A percentile compares a stretch with the other conserved stretches of the same genome.
phyloP scores from a whole-genome alignment of 1,140 invertebrate genomes.

The Caenorhabditis elegans region DNA sequence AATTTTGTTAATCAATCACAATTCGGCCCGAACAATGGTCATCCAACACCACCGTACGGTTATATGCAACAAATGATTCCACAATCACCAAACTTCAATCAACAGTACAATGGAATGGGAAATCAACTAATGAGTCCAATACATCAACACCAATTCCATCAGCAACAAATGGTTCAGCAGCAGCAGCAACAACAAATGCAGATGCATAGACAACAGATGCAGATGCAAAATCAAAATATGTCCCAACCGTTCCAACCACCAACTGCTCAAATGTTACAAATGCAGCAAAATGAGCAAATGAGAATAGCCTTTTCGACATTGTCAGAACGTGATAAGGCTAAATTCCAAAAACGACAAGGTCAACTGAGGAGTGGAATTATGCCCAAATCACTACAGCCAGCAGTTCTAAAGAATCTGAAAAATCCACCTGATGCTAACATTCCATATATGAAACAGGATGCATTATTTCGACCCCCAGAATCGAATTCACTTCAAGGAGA shows the following conservation, averaged over 20 bases:
- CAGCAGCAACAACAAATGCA: neutral
- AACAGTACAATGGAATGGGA: neutral
- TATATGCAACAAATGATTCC: neutral
- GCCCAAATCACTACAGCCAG: neutral
- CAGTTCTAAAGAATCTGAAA: neutral
- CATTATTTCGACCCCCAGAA: neutral
- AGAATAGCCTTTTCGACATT: neutral
- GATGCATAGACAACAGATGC: neutral
- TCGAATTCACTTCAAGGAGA: neutral
- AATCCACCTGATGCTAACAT: constrained; percentile 5
- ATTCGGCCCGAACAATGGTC: neutral
- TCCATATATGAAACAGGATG: neutral
- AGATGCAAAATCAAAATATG: neutral
- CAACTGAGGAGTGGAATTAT: neutral
- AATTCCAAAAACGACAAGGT: neutral
- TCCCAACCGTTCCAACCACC: neutral
- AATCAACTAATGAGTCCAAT: constrained; percentile 19
- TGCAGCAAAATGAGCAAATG: neutral
- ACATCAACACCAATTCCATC: neutral
- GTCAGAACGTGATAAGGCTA: neutral
- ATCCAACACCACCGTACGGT: neutral
- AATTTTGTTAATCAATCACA: constrained; percentile 7
- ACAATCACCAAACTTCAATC: constrained; percentile 1
- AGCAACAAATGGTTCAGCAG: neutral
- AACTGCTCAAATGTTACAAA: neutral